phyloP scores from a whole-genome alignment of 2,888 invertebrate genomes.

The Oscheius sp. region DNA sequence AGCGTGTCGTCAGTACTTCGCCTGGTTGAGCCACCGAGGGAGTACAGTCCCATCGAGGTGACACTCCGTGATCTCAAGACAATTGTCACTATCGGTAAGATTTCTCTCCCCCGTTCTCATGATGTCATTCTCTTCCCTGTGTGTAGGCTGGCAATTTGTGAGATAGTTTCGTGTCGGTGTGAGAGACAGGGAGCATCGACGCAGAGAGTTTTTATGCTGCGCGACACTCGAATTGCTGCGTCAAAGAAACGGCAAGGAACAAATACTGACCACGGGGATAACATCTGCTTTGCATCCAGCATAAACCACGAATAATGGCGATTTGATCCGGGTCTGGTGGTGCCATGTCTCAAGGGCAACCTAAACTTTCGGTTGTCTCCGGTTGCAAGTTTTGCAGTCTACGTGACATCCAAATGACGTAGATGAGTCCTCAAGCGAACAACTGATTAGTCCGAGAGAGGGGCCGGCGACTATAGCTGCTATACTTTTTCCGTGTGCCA shows the following conservation, averaged over 20 bases:
- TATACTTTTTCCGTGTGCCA: no score
- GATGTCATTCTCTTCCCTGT: constrained; percentile 35
- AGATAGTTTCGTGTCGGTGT: not conserved
- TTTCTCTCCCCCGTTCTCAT: no score
- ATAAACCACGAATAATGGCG: not conserved
- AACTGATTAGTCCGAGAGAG: no score
- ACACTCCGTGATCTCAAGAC: constrained; percentile 35
- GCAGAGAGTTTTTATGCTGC: constrained; percentile 3
- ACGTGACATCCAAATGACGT: not conserved
- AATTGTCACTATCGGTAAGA: constrained; percentile 52
- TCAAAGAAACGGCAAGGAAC: constrained; percentile 13
- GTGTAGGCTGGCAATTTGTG: constrained; percentile 13
- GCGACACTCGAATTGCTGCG: constrained; percentile 22
- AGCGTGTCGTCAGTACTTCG: constrained; percentile 28
- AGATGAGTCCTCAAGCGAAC: not conserved
- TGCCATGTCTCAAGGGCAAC: no score
- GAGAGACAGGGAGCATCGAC: constrained; percentile 24
- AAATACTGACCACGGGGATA: not conserved
- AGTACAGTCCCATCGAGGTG: constrained; percentile 33
- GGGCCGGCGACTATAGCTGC: no score
- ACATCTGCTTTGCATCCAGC: constrained; percentile 9
- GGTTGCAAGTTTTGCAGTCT: constrained; percentile 1
- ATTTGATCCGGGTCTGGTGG: not conserved
- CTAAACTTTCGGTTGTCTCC: not conserved
- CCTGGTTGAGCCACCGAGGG: constrained; percentile 32